Evolutionary conservation across 2,888 invertebrate species (phyloP).

Genomic region (Hemistola chrysoprasaria): DNA sequence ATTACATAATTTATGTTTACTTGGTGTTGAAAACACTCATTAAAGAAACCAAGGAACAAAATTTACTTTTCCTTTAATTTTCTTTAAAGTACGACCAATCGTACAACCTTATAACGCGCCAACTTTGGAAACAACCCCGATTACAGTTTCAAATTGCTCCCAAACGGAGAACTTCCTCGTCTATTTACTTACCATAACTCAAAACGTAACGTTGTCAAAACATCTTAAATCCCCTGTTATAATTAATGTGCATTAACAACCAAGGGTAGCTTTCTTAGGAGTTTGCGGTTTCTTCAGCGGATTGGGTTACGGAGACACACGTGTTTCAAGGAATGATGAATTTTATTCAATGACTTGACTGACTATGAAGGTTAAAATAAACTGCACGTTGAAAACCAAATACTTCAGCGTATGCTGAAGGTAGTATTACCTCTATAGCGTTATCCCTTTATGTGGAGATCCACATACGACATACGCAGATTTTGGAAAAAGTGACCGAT

Average conservation of each 20-base stretch:
- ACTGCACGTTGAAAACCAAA: no score
- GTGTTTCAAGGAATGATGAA: constrained; percentile 10
- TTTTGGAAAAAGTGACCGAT: no score
- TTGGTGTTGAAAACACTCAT: no score
- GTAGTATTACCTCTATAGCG: no score
- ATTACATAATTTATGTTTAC: no score
- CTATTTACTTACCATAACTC: constrained; percentile 56
- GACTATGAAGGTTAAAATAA: no score
- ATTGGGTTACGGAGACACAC: constrained; percentile 53
- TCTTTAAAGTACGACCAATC: constrained; percentile 1
- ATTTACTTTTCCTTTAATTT: background rate
- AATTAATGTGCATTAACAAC: constrained; percentile 73
- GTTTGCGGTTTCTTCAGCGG: constrained; percentile 55
- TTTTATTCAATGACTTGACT: no score
- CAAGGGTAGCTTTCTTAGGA: constrained; percentile 62
- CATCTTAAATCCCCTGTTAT: constrained; percentile 54
- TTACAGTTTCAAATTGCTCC: constrained; percentile 27
- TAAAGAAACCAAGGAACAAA: no score
- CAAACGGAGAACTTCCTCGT: constrained; percentile 34
- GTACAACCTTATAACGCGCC: constrained; percentile 9
- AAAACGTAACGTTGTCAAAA: constrained; percentile 59
- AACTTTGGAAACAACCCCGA: constrained; percentile 21
- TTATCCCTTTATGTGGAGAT: no score
- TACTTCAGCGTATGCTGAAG: no score
- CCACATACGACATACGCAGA: no score